A percentile compares a stretch with the other conserved stretches of the same genome.
Evolutionary conservation across 2,888 invertebrate genomes (phyloP).

Genomic region (Yponomeuta sedellus): DNA sequence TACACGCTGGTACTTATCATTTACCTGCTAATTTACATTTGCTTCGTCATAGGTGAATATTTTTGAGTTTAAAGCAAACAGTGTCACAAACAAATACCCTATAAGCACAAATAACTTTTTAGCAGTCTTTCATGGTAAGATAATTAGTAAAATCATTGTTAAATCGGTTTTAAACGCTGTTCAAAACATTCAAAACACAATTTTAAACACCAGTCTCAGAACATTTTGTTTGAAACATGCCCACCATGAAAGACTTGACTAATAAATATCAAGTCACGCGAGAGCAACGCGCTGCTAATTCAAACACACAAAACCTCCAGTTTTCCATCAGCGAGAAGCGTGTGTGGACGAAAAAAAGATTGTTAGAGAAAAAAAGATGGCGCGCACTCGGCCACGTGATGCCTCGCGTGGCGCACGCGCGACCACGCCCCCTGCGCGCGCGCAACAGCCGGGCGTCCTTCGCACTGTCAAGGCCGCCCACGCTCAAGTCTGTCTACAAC

Average conservation of each 20-base stretch:
- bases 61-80: not conserved
- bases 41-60: not conserved
- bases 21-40: not conserved
- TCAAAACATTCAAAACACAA: too few species aligned
- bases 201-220: too few species aligned
- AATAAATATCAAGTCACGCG: conserved; percentile 3
- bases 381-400: conserved; percentile 23
- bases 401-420: conserved; percentile 31
- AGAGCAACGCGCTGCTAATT: conserved; percentile 12
- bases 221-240: too few species aligned
- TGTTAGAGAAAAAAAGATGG: conserved; percentile 27
- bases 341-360: conserved; percentile 5
- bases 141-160: too few species aligned
- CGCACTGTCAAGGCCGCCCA: conserved; percentile 65
- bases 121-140: too few species aligned
- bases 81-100: not conserved
- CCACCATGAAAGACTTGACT: not conserved
- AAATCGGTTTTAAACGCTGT: too few species aligned
- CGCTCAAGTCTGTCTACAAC: conserved; percentile 32
- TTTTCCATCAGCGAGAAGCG: conserved; percentile 9
- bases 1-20: not conserved
- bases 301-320: not conserved
- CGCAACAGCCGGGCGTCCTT: conserved; percentile 43
- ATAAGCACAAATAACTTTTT: too few species aligned
- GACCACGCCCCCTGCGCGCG: conserved; percentile 49